Percentiles rank a stretch among this genome's conserved stretches.
These are phyloP conservation scores for Melanophora roralis DNA, from an alignment of 2,888 invertebrate genomes.

Conservation along the genomic window DNA sequence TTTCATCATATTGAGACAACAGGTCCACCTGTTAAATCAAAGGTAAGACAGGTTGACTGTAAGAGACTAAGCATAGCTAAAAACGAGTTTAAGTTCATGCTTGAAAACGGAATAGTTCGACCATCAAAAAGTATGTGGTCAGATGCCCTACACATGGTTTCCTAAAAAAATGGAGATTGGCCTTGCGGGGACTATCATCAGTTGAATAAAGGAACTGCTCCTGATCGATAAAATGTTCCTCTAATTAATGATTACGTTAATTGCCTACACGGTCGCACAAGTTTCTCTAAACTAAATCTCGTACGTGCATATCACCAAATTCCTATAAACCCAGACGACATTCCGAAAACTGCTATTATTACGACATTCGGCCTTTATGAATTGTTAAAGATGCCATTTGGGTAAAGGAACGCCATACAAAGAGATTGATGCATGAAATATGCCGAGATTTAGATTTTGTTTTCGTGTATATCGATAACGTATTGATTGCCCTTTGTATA, in stretches of 20 bases:
- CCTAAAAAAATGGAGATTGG: background rate
- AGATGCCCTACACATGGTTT: background rate
- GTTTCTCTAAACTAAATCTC: background rate
- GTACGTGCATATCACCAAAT: background rate
- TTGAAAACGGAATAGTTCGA: background rate
- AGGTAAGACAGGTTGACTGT: background rate
- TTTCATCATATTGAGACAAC: no score
- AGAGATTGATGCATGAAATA: background rate
- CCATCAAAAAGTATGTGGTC: background rate
- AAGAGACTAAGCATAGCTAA: no score
- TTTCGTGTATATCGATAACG: constrained; percentile 2
- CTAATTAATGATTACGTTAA: background rate
- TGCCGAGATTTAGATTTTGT: background rate
- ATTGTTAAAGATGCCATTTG: constrained; percentile 6
- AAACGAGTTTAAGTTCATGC: background rate
- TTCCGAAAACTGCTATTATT: background rate
- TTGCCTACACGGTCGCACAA: background rate
- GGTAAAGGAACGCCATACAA: background rate
- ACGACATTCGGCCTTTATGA: background rate
- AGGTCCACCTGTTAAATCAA: background rate
- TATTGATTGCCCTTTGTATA: background rate
- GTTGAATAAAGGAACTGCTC: constrained; percentile 8
- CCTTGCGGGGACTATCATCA: background rate
- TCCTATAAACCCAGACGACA: background rate
- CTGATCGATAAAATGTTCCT: background rate